Evolutionary conservation across 1,140 invertebrate species (phyloP).

Genomic region (Coelopa frigida): DNA sequence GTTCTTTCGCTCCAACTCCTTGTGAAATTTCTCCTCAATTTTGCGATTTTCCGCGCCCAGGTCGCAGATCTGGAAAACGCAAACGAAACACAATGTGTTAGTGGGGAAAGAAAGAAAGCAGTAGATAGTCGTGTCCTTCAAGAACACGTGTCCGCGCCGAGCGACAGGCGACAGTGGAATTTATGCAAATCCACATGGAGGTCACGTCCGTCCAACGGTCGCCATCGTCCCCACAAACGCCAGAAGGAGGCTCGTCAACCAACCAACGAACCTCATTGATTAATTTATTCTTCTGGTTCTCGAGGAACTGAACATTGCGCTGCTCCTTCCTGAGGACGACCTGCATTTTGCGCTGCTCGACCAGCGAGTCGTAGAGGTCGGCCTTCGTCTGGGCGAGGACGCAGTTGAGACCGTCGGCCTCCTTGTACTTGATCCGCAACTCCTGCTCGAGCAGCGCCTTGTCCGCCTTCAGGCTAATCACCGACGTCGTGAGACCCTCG

Average conservation of each 20-base stretch:
- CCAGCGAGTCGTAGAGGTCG: slow-evolving; percentile 17
- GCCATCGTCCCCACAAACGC: no score
- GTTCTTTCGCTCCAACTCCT: not conserved
- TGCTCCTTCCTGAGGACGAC: slow-evolving; percentile 17
- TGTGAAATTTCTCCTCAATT: slow-evolving; percentile 5
- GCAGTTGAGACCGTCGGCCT: slow-evolving; percentile 12
- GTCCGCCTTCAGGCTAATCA: slow-evolving; percentile 20
- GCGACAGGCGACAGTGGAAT: no score
- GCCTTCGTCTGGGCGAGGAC: slow-evolving; percentile 14
- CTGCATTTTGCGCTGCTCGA: slow-evolving; percentile 17
- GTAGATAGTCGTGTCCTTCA: no score
- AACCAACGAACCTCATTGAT: slow-evolving; percentile 13
- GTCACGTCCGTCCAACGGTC: no score
- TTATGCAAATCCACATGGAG: no score
- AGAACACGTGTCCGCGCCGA: no score
- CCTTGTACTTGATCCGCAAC: slow-evolving; percentile 12
- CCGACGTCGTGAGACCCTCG: slow-evolving; percentile 13
- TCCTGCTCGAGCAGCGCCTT: slow-evolving; percentile 16
- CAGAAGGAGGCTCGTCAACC: no score
- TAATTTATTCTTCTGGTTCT: slow-evolving; percentile 10
- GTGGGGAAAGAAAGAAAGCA: no score
- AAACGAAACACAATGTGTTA: not conserved
- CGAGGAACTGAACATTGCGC: slow-evolving; percentile 8
- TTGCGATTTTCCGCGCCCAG: slow-evolving; percentile 2
- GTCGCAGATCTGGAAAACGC: slow-evolving; percentile 1